Conservation (phyloP, 1,140 invertebrate species). For the Zaprionus davidi region DNA sequence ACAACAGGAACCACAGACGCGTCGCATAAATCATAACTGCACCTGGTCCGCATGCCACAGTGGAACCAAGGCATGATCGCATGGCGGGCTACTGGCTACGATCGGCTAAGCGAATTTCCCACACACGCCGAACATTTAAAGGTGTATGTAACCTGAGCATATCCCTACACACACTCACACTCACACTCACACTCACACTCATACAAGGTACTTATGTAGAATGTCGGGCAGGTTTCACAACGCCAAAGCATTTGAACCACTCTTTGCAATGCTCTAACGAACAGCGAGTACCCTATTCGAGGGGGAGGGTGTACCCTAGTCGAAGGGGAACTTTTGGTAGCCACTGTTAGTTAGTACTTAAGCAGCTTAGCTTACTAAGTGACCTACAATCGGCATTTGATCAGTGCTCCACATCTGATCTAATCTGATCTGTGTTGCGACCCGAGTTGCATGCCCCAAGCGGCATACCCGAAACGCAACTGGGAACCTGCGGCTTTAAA, state of each 20-base stretch:
- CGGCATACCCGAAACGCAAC: slow-evolving; percentile 39
- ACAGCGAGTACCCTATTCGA: slow-evolving; percentile 23
- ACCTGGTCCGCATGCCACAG: slow-evolving; percentile 55
- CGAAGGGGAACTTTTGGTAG: background rate
- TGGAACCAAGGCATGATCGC: slow-evolving; percentile 23
- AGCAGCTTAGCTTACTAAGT: background rate
- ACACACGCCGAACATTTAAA: slow-evolving; percentile 63
- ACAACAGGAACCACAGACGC: slow-evolving; percentile 4
- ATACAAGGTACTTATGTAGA: slow-evolving; percentile 35
- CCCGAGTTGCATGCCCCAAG: background rate
- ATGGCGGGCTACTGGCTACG: slow-evolving; percentile 45
- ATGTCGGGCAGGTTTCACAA: slow-evolving; percentile 75
- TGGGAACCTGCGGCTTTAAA: slow-evolving; percentile 19
- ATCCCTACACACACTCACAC: slow-evolving; percentile 1
- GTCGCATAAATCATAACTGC: slow-evolving; percentile 79
- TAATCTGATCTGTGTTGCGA: background rate
- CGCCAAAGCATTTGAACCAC: slow-evolving; percentile 18
- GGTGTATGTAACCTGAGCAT: slow-evolving; percentile 29
- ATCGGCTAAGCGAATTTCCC: slow-evolving; percentile 65
- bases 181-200: slow-evolving; percentile 18
- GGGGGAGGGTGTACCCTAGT: background rate
- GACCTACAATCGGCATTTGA: background rate
- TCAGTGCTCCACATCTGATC: background rate
- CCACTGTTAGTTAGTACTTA: background rate
- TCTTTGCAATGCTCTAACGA: slow-evolving; percentile 1